A percentile compares a stretch with the other conserved stretches of the same genome.
These are phyloP conservation scores for Sphecodes monilicornis DNA, from an alignment of 2,888 invertebrate species.

Conservation along the genomic window DNA sequence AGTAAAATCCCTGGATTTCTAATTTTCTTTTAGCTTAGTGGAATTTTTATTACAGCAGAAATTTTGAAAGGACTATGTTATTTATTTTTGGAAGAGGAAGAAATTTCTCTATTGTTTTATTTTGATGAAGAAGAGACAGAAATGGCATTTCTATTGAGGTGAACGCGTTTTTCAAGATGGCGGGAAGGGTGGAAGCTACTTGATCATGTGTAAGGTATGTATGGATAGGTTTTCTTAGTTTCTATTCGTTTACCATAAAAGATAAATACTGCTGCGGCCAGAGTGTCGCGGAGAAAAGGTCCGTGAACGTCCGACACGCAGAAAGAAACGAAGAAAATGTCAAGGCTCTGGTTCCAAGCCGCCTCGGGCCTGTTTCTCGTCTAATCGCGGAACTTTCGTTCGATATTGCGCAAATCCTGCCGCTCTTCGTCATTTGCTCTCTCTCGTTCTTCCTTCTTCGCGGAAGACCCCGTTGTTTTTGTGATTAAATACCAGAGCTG, in stretches of 20 bases:
- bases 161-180: not conserved
- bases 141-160: not conserved
- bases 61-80: not conserved
- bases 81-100: not conserved
- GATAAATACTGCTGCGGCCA: not conserved
- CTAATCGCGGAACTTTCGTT: slow-evolving; percentile 50
- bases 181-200: not conserved
- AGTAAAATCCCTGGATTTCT: too few species aligned
- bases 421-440: not conserved
- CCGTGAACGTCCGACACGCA: slow-evolving; percentile 18
- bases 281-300: slow-evolving; percentile 25
- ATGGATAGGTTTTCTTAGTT: not conserved
- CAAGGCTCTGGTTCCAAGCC: slow-evolving; percentile 42
- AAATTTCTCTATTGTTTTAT: not conserved
- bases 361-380: slow-evolving; percentile 39
- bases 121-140: not conserved
- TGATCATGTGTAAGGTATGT: not conserved
- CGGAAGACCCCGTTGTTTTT: not conserved
- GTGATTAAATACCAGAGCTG: not conserved
- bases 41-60: not conserved
- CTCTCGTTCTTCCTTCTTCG: not conserved
- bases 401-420: slow-evolving; percentile 41
- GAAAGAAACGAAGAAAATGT: slow-evolving; percentile 55
- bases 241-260: not conserved
- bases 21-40: not conserved